Evolutionary conservation across 2,797 vertebrate species (phyloP).

Genomic region (Falco peregrinus): DNA sequence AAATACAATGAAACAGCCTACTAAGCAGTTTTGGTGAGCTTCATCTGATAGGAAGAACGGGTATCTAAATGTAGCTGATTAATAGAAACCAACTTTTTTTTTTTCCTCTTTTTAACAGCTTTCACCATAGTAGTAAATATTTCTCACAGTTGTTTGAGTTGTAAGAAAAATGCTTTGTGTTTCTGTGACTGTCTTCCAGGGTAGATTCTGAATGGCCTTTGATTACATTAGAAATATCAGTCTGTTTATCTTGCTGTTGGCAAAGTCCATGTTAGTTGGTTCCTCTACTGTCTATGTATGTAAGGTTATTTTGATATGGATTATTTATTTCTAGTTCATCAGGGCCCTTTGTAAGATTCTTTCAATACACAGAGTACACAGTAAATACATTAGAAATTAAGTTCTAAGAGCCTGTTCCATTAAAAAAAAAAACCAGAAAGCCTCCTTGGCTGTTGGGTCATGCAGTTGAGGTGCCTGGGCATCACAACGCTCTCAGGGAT

Average conservation of each 20-base stretch:
- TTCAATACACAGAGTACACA: not conserved
- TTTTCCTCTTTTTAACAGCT: not conserved
- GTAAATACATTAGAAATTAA: not conserved
- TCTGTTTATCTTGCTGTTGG: constrained; percentile 20
- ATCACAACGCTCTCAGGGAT: not conserved
- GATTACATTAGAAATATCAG: not conserved
- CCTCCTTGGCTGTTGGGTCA: fast-evolving
- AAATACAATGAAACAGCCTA: not conserved
- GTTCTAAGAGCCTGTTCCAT: not conserved
- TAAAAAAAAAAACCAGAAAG: not conserved
- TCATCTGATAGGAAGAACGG: not conserved
- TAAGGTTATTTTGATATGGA: constrained; percentile 14
- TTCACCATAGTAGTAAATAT: constrained; percentile 34
- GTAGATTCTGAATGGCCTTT: constrained; percentile 20
- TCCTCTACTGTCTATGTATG: not conserved
- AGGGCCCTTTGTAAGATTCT: not conserved
- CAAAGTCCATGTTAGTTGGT: not conserved
- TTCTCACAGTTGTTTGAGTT: not conserved
- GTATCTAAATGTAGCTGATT: constrained; percentile 27
- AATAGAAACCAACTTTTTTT: constrained; percentile 23
- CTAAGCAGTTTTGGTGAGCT: constrained; percentile 8
- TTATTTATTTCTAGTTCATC: constrained; percentile 3
- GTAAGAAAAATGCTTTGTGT: constrained; percentile 22
- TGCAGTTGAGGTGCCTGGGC: not conserved
- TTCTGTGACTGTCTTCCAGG: constrained; percentile 20